These are phyloP conservation scores for Drosophila borborema DNA, from an alignment of 2,888 invertebrate species.

Conservation along the genomic window DNA sequence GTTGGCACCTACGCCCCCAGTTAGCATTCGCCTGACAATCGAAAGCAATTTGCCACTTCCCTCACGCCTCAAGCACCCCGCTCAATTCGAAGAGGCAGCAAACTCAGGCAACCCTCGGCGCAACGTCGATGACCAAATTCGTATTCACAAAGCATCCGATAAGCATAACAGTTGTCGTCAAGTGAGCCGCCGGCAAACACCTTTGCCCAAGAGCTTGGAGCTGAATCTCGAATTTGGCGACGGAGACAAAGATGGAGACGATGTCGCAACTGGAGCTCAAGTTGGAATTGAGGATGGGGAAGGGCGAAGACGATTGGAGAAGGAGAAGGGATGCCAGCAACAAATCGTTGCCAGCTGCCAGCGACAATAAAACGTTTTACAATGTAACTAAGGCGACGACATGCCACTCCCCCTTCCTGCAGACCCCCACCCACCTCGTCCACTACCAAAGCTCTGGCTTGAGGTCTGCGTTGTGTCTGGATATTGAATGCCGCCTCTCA, in stretches of 20 bases:
- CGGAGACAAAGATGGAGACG: constrained; percentile 1
- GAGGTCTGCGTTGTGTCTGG: constrained; percentile 5
- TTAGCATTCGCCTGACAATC: constrained; percentile 61
- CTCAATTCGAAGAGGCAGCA: constrained; percentile 2
- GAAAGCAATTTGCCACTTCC: constrained; percentile 64
- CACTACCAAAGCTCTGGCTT: neutral
- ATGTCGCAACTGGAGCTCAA: constrained; percentile 10
- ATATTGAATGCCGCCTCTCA: constrained; percentile 27
- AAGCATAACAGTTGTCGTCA: constrained; percentile 80
- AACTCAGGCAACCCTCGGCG: constrained; percentile 7
- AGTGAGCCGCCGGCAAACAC: constrained; percentile 57
- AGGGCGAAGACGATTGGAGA: neutral
- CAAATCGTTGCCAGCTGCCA: constrained; percentile 77
- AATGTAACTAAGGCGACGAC: constrained; percentile 76
- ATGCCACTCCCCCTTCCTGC: constrained; percentile 35
- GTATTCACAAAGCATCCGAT: constrained; percentile 80
- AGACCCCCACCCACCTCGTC: too few species aligned
- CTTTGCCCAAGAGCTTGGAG: constrained; percentile 19
- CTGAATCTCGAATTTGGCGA: constrained; percentile 2
- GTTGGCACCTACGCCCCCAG: constrained; percentile 66
- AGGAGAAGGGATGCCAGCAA: constrained; percentile 44
- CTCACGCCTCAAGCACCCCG: neutral
- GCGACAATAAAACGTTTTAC: constrained; percentile 77
- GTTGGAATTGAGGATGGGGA: neutral
- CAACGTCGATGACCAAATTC: constrained; percentile 60